phyloP scores from a whole-genome alignment of 2,888 invertebrate genomes.

The Athetis lepigone region DNA sequence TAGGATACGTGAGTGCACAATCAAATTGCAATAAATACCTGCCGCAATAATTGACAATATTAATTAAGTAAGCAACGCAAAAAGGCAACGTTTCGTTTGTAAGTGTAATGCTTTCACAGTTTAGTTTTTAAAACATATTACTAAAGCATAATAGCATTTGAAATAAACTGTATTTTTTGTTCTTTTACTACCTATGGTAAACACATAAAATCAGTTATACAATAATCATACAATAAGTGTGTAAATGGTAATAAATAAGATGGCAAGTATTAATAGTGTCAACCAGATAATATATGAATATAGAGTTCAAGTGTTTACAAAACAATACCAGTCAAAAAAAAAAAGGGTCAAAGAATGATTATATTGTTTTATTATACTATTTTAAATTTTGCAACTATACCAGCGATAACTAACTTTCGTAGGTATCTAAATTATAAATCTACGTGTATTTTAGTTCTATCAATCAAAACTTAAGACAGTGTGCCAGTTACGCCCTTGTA shows the following conservation, averaged over 20 bases:
- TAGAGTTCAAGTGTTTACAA: background rate
- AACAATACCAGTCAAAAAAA: background rate
- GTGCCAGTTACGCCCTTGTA: constrained; percentile 78
- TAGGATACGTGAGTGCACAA: constrained; percentile 13
- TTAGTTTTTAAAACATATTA: background rate
- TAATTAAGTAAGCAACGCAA: background rate
- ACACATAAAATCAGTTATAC: no score
- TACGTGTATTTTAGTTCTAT: constrained; percentile 55
- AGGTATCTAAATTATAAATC: constrained; percentile 34
- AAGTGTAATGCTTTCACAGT: background rate
- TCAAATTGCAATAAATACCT: constrained; percentile 28
- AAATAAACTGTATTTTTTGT: constrained; percentile 3
- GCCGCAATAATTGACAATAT: background rate
- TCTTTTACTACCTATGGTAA: no score
- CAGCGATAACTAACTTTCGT: constrained; percentile 6
- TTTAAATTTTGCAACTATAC: constrained; percentile 6
- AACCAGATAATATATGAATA: no score
- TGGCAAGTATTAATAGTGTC: no score
- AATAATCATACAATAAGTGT: no score
- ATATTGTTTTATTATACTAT: no score
- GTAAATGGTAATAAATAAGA: no score
- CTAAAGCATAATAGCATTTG: background rate
- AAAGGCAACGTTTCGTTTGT: background rate
- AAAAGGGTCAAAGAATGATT: background rate
- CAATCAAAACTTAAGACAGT: constrained; percentile 62